phyloP scores from a whole-genome alignment of 2,888 invertebrate genomes.

The Pecten maximus region DNA sequence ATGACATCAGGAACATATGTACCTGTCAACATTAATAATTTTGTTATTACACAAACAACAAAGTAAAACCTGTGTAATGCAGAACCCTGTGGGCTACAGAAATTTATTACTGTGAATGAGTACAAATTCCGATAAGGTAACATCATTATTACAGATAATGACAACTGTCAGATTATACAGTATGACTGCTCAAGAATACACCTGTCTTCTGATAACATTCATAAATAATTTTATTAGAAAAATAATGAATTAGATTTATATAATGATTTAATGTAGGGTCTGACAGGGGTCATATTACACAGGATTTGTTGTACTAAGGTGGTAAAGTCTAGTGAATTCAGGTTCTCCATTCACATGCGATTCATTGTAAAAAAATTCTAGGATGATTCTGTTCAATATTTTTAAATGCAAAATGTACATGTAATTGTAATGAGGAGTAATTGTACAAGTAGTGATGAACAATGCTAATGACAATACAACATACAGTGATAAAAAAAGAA shows the following conservation, averaged over 20 bases:
- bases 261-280: too few species aligned
- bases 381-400: background rate
- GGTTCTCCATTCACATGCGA: constrained; percentile 8
- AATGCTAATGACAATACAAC: background rate
- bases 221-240: too few species aligned
- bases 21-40: background rate
- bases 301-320: background rate
- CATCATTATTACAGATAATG: too few species aligned
- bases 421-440: background rate
- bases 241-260: too few species aligned
- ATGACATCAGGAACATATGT: background rate
- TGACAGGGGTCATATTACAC: too few species aligned
- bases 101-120: too few species aligned
- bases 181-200: too few species aligned
- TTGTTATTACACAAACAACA: background rate
- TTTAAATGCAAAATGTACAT: background rate
- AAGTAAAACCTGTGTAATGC: background rate
- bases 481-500: background rate
- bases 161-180: too few species aligned
- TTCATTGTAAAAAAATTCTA: background rate
- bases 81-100: background rate
- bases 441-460: background rate
- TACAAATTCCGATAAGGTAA: too few species aligned
- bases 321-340: too few species aligned
- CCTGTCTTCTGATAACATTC: too few species aligned